phyloP scores from a whole-genome alignment of 2,797 vertebrate genomes.

The Sylvia borin region DNA sequence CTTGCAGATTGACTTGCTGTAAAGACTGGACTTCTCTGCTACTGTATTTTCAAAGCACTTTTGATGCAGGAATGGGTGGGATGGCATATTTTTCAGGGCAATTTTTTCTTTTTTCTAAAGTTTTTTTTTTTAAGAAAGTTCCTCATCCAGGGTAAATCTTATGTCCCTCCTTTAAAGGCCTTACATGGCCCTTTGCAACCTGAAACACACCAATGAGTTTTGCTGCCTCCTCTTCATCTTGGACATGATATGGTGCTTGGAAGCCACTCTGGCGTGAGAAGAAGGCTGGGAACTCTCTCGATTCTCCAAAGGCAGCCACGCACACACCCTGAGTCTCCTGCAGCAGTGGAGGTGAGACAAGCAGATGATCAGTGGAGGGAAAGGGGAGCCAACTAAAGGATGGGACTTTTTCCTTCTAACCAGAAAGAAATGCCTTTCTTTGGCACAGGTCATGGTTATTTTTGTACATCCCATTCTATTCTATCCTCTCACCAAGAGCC shows the following conservation, averaged over 20 bases:
- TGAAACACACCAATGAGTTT: conserved; percentile 83
- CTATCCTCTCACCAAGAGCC: not conserved
- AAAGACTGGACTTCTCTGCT: not conserved
- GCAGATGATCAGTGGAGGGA: not conserved
- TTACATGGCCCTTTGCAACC: not conserved
- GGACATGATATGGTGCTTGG: conserved; percentile 80
- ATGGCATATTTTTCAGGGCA: not conserved
- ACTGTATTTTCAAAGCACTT: not conserved
- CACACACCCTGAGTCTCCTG: conserved; percentile 93
- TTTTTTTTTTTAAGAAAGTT: not conserved
- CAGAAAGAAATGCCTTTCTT: not conserved
- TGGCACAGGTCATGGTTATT: not conserved
- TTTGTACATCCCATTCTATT: not conserved
- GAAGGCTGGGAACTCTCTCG: conserved; percentile 88
- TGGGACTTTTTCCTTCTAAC: not conserved
- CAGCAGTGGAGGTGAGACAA: not conserved
- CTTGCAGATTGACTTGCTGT: not conserved
- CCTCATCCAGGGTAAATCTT: not conserved
- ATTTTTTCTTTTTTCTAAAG: not conserved
- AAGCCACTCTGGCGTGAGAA: conserved; percentile 85
- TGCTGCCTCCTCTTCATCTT: conserved; percentile 83
- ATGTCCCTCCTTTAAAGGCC: not conserved
- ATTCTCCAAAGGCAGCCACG: conserved; percentile 85
- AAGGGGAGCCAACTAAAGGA: not conserved
- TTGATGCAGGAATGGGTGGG: not conserved